Base-by-base conservation (phyloP, 2,113 vertebrate genomes). In the Oceanodroma tethys region DNA sequence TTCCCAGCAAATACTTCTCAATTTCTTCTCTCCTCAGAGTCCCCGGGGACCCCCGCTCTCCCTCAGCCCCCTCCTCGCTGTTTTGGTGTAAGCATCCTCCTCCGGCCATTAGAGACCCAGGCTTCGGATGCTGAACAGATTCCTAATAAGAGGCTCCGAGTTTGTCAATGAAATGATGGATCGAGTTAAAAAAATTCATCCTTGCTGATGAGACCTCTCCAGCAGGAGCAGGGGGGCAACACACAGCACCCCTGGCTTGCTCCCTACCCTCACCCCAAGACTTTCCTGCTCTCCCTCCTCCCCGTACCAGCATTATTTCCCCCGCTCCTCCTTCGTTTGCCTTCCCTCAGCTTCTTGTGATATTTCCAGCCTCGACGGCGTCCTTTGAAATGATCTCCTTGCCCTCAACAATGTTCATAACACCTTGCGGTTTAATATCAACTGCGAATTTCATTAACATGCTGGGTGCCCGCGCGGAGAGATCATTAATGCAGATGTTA, bases 31-130 rank as follows among this genome's bases (percentile, higher is more conserved):
- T 55, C 27, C 63, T 43, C 8, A 7, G 72, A 58, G 32, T 21
- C 62, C 11, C 14, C 4, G 8, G 18, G 16, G 19, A 30, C 7
- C 14, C 19, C 26, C 0, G 1, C 36, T 18, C 12, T 36, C 36
- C 30, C 38, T 65, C 53, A 36, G 21, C 27, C 50, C 1, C 34
- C 17, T 60, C 40, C 45, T 21, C 5, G 1, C 86, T 68, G 18
- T 63, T 68, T 21, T 6, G 0, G 4, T 17, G 43, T 20, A 43
- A 29, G 50, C 38, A 12, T 50, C 82, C 48, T 53, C 9, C 81
- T 50, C 55, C 0, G 0, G 56, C 71, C 38, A 2, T 13, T 30
- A 15, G 9, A 53, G 20, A 30, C 32, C 68, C 63, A 16, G 38
- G 42, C 80, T 43, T 21, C 1, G 22, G 85, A 5, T 27, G 45